Base-by-base conservation (phyloP, 2,888 invertebrate species). In the Nipponacmea schrenckii region DNA sequence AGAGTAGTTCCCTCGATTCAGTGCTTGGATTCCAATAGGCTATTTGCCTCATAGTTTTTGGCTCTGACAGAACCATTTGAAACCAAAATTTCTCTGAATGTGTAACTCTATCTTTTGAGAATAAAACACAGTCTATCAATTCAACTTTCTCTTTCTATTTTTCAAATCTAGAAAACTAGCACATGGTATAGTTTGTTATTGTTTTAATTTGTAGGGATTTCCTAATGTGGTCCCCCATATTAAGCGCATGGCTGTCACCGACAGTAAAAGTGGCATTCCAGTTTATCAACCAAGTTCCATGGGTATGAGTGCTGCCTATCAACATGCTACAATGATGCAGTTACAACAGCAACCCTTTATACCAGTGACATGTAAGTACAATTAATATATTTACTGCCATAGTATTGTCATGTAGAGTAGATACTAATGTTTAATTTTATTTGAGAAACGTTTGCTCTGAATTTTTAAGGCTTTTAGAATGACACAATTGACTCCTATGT, bases 201-300 rank as follows among this genome's bases (percentile, higher is more conserved):
- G 10, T 39, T 39, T 39, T 39, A 39, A 39, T 39, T 39, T 39
- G 74, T 50, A 67, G 69, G 72, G 67, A 26, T 44, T 74, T 44
- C 69, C 65, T 68, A 80, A 56, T 17, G 46, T 67, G 56, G 69
- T 77, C 14, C 77, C 96, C 91, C 95, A 96, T 90, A 96, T 96
- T 91, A 94, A 97, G 91, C 95, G 97, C 89, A 95, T 96, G 87
- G 96, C 95, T 79, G 84, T 90, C 75, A 96, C 96, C 91, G 85
- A 86, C 74, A 79, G 79, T 62, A 97, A 97, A 91, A 96, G 96
- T 89, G 96, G 97, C 89, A 92, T 97, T 90, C 97, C 97, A 88
- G 95, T 97, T 86, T 97, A 96, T 92, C 86, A 85, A 77, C 85
- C 85, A 64, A 80, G 79, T 56, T 78, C 78, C 50, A 75, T 78